Evolutionary conservation across 2,888 invertebrate genomes (phyloP).

Genomic region (Thymelicus lineola): DNA sequence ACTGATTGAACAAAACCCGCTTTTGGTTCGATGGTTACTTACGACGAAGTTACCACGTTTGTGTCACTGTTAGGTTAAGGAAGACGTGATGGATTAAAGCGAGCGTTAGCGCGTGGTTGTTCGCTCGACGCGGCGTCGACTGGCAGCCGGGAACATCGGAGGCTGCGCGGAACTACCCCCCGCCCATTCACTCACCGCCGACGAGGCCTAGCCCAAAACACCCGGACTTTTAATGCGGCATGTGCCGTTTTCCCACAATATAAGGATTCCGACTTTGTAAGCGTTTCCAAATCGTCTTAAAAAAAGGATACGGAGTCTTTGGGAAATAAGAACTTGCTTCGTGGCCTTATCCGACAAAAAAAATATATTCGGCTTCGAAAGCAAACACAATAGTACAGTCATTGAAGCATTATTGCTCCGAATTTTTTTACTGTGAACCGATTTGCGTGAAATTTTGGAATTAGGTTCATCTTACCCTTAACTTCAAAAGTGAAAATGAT

Average conservation of each 20-base stretch:
- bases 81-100: slow-evolving; percentile 50
- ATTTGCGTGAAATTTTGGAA: too few species aligned
- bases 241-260: slow-evolving; percentile 74
- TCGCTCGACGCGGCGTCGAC: slow-evolving; percentile 76
- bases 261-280: slow-evolving; percentile 46
- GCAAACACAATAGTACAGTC: too few species aligned
- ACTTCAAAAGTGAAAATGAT: too few species aligned
- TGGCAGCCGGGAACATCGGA: slow-evolving; percentile 72
- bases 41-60: slow-evolving; percentile 69
- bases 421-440: too few species aligned
- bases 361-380: slow-evolving; percentile 5
- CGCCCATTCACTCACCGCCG: slow-evolving; percentile 77
- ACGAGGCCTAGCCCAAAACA: slow-evolving; percentile 74
- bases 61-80: slow-evolving; percentile 66
- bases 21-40: slow-evolving; percentile 56
- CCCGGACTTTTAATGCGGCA: slow-evolving; percentile 79
- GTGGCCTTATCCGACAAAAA: slow-evolving; percentile 29
- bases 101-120: slow-evolving; percentile 63
- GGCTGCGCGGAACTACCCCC: slow-evolving; percentile 78
- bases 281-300: slow-evolving; percentile 35
- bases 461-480: too few species aligned
- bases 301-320: slow-evolving; percentile 18
- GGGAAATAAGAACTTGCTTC: slow-evolving; percentile 16
- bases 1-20: slow-evolving; percentile 9
- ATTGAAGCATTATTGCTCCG: too few species aligned